These are phyloP conservation scores for Sarcophaga variegata DNA, from an alignment of 2,888 invertebrate species.

Conservation along the genomic window DNA sequence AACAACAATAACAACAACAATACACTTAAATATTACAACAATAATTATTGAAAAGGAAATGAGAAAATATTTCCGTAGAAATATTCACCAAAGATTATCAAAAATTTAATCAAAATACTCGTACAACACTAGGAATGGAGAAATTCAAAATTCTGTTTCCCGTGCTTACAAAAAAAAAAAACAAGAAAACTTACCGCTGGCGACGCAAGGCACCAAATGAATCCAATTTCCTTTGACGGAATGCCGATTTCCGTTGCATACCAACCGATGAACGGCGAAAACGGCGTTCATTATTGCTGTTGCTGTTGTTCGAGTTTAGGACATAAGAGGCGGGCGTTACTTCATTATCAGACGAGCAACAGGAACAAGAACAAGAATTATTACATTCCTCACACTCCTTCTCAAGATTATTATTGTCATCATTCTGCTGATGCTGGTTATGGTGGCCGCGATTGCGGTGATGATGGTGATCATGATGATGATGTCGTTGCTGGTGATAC, in stretches of 20 bases:
- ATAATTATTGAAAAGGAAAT: background rate
- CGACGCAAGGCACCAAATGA: conserved; percentile 78
- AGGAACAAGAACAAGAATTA: conserved; percentile 51
- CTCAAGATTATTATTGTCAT: background rate
- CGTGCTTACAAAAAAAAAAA: background rate
- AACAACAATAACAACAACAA: background rate
- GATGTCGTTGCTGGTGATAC: conserved; percentile 65
- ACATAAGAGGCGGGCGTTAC: conserved; percentile 19
- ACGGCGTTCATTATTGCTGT: conserved; percentile 68
- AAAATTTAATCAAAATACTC: background rate
- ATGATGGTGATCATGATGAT: conserved; percentile 1
- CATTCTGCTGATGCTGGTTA: background rate
- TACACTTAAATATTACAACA: background rate
- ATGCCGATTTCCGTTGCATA: conserved; percentile 79
- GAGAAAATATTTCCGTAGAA: background rate
- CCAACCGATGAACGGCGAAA: conserved; percentile 79
- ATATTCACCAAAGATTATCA: background rate
- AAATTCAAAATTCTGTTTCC: background rate
- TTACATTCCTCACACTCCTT: conserved; percentile 34
- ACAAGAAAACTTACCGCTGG: conserved; percentile 76
- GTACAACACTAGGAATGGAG: background rate
- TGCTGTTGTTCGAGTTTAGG: conserved; percentile 39
- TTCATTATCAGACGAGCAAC: conserved; percentile 56
- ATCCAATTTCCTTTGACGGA: conserved; percentile 80
- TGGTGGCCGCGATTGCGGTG: background rate